A percentile compares a stretch with the other conserved stretches of the same genome.
phyloP scores from a whole-genome alignment of 1,140 invertebrate species.

The Trinorchestia longiramus region DNA sequence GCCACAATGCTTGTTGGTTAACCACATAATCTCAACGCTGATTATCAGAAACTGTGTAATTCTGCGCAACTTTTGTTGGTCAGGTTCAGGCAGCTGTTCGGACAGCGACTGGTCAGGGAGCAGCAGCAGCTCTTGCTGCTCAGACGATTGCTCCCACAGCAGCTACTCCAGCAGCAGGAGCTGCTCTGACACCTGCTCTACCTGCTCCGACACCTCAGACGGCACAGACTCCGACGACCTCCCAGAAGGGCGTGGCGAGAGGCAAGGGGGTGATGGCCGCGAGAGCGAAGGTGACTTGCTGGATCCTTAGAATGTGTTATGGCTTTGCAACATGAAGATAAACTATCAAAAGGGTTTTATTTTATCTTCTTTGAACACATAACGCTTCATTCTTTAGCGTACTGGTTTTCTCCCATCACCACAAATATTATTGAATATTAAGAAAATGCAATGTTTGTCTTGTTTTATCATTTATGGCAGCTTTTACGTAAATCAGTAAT shows the following conservation, averaged over 20 bases:
- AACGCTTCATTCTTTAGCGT: neutral
- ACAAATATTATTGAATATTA: neutral
- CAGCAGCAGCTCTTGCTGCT: constrained; percentile 29
- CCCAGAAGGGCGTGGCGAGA: neutral
- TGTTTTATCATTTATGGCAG: neutral
- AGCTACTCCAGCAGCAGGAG: constrained; percentile 7
- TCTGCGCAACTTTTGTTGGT: neutral
- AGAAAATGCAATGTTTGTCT: neutral
- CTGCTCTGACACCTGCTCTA: constrained; percentile 21
- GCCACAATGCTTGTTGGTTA: no score
- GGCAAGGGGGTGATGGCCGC: constrained; percentile 22
- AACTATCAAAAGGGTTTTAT: no score
- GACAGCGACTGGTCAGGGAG: neutral
- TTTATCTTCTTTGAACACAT: neutral
- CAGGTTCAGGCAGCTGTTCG: constrained; percentile 5
- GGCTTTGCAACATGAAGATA: no score
- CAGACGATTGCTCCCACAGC: constrained; percentile 15
- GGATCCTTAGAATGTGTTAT: no score
- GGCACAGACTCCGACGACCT: neutral
- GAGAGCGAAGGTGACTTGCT: constrained; percentile 21
- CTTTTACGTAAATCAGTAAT: neutral
- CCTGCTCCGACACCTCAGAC: neutral
- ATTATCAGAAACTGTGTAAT: neutral
- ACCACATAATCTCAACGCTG: neutral
- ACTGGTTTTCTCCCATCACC: neutral